A percentile compares a stretch with the other conserved stretches of the same genome.
phyloP scores from a whole-genome alignment of 2,113 vertebrate species.

The Dromas ardeola region DNA sequence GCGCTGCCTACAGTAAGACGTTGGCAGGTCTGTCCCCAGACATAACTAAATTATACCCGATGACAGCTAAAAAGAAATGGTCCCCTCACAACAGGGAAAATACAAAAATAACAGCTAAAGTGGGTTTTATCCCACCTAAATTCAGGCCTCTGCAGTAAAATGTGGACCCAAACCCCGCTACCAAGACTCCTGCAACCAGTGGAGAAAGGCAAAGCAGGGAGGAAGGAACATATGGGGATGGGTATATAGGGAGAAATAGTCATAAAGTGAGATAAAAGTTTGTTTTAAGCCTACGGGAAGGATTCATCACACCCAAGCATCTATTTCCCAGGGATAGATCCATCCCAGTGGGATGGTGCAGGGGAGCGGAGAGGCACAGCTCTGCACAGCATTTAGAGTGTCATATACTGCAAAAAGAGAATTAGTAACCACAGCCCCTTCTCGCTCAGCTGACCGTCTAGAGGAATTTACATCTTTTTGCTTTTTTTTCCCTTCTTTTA shows the following conservation, averaged over 20 bases:
- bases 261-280: fast-evolving
- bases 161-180: fast-evolving
- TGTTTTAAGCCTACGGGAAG: neutral
- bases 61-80: neutral
- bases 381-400: neutral
- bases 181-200: neutral
- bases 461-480: neutral
- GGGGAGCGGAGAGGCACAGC: neutral
- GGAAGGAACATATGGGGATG: neutral
- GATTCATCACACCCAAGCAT: neutral
- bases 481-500: neutral
- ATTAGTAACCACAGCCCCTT: neutral
- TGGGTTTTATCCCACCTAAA: neutral
- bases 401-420: neutral
- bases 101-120: neutral
- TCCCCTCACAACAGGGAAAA: neutral
- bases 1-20: neutral
- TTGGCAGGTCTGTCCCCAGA: neutral
- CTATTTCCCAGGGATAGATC: neutral
- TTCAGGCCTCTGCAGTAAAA: neutral
- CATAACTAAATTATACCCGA: neutral
- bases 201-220: neutral
- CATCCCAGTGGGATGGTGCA: fast-evolving
- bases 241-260: fast-evolving
- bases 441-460: neutral